A percentile compares a stretch with the other conserved stretches of the same genome.
Conservation (phyloP, 2,113 vertebrate genomes). For the Sebastes fasciatus region DNA sequence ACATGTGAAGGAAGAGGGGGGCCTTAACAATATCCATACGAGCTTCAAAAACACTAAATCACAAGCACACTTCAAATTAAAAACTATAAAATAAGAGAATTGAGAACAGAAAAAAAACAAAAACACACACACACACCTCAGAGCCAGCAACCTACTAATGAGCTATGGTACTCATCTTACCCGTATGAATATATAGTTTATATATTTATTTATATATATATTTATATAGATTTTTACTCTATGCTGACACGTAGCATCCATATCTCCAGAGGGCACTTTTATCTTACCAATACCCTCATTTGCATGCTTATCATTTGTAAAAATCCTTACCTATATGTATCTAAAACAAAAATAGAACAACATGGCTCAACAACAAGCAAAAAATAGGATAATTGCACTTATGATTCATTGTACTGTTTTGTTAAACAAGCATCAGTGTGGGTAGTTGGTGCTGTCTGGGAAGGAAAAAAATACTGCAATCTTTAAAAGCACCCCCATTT, state of each 20-base stretch:
- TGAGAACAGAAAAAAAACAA: conserved; percentile 37
- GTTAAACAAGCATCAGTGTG: conserved; percentile 81
- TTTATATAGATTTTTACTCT: conserved; percentile 70
- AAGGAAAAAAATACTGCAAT: conserved; percentile 84
- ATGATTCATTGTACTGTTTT: conserved; percentile 84
- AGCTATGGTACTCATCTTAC: conserved; percentile 82
- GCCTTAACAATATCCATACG: conserved; percentile 48
- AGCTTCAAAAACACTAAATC: conserved; percentile 67
- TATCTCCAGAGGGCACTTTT: conserved; percentile 61
- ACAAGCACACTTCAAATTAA: conserved; percentile 74
- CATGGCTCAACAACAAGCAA: conserved; percentile 83
- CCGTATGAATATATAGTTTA: conserved; percentile 85
- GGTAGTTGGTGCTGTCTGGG: conserved; percentile 72
- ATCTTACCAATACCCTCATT: conserved; percentile 47
- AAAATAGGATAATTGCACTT: conserved; percentile 98
- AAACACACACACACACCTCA: conserved; percentile 57
- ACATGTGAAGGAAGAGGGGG: conserved; percentile 54
- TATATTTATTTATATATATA: conserved; percentile 69
- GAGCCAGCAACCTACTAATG: conserved; percentile 78
- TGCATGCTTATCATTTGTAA: conserved; percentile 74
- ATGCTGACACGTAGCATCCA: conserved; percentile 73
- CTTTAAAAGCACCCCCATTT: conserved; percentile 89
- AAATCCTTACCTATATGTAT: conserved; percentile 68
- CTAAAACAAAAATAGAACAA: conserved; percentile 75
- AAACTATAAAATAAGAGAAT: conserved; percentile 70